Evolutionary conservation across 2,113 vertebrate species (phyloP), one percentile per base, ranked within the genome.

Genomic region (Phasianus colchicus): DNA sequence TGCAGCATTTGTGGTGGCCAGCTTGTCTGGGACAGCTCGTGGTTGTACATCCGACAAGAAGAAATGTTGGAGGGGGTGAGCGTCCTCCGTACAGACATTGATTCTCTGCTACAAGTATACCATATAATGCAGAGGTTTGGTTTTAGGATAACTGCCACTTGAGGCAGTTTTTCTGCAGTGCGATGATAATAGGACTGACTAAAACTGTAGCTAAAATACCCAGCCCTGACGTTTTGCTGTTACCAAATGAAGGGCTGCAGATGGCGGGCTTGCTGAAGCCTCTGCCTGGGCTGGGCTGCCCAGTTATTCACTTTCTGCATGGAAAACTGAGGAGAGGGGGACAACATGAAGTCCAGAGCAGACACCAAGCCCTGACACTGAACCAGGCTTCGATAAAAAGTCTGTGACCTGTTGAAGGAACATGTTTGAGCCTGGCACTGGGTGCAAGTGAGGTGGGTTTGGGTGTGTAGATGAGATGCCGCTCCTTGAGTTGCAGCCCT

Each of bases 111-210:
- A 57, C 5, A 1, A 67, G 89, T 55, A 29, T 36, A 52, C 92
- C 17, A 2, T 67, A 13, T 24, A 93, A 78, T 9, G 1, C 6
- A 29, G 81, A 80, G 81, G 58, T 91, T 95, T 93, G 48, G 24
- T 76, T 94, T 85, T 60, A 91, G 36, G 47, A 20, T 34, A 96
- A 84, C 94, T 0, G 73, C 95, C 95, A 83, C 18, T 71, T 43
- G 9, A 92, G 66, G 72, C 86, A 89, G 94, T 94, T 93, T 54
- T 78, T 43, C 92, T 94, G 86, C 77, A 88, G 17, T 0, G 5
- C 27, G 64, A 38, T 96, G 96, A 97, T 97, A 97, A 97, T 86
- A 76, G 69, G 63, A 64, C 67, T 83, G 94, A 94, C 72, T 77
- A 77, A 97, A 96, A 96, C 80, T 40, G 75, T 71, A 95, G 50